Evolutionary conservation across 2,888 invertebrate species (phyloP).

Genomic region (Eupithecia pulchellata): DNA sequence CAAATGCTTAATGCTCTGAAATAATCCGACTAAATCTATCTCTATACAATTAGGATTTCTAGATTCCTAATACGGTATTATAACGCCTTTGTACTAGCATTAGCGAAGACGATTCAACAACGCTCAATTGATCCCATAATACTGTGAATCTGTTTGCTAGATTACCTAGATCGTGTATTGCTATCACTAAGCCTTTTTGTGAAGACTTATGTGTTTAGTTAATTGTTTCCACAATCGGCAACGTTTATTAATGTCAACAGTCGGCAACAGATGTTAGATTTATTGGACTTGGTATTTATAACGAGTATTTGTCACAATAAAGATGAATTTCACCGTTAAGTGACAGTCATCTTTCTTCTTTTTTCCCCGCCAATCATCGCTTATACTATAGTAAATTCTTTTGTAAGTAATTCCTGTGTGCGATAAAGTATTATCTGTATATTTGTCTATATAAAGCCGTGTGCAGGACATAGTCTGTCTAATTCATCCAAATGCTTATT

Average conservation of each 20-base stretch:
- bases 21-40: neutral
- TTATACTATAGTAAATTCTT: too few relatives aligned
- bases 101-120: slow-evolving; percentile 34
- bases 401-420: too few relatives aligned
- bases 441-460: too few relatives aligned
- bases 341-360: too few relatives aligned
- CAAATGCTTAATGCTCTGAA: neutral
- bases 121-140: slow-evolving; percentile 25
- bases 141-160: slow-evolving; percentile 23
- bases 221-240: neutral
- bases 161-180: slow-evolving; percentile 18
- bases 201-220: neutral
- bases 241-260: neutral
- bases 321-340: too few relatives aligned
- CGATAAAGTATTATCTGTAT: too few relatives aligned
- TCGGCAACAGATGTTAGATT: neutral
- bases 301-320: too few relatives aligned
- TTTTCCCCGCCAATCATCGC: too few relatives aligned
- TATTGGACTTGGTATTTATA: neutral
- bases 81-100: slow-evolving; percentile 36
- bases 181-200: slow-evolving; percentile 8
- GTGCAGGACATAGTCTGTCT: too few relatives aligned
- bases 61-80: slow-evolving; percentile 33
- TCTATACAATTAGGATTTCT: neutral
- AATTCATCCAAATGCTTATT: neutral